Base-by-base conservation (phyloP, 2,113 vertebrate species). In the Peromyscus californicus region DNA sequence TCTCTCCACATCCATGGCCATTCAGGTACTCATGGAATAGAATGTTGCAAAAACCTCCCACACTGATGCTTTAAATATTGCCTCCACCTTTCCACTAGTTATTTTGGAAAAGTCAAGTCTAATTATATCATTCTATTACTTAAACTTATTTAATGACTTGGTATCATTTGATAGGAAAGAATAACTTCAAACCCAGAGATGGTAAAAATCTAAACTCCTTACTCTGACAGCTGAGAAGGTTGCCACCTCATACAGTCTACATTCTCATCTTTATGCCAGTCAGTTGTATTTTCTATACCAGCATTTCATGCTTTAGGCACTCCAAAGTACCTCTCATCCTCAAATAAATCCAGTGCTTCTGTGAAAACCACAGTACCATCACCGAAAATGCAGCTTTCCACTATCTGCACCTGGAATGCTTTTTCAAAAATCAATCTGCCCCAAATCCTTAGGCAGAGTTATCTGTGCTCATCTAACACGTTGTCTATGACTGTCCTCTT, bases 141-240 rank as follows among this genome's bases (percentile, higher is more conserved):
- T 74, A 61, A 70, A 61, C 17, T 24, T 83, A 92, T 36, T 69
- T 88, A 93, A 93, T 90, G 61, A 89, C 39, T 85, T 97, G 19
- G 22, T 94, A 61, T 76, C 26, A 65, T 7, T 65, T 74, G 91
- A 22, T 29, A 51, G 48, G 78, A 86, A 94, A 72, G 36, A 92
- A 70, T 33, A 29, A 24, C 57, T 80, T 93, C 90, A 39, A 24
- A 33, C 48, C 45, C 42, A 72, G 31, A 90, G 31, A 29, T 7
- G 16, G 9, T 67, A n/a, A 89, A 95, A 92, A 57, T 45, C 24
- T 86, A 59, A 96, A 61, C 51, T 76, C 4, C n/a, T 93, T 69
- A 7, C 3, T 76, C 57, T 78, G 48, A 51, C 29, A 92, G 39
- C 19, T 0, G 4, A 90, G 22, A 21, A 36, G 33, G 74, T 89